phyloP scores from a whole-genome alignment of 2,113 vertebrate genomes.

The Talpa occidentalis region DNA sequence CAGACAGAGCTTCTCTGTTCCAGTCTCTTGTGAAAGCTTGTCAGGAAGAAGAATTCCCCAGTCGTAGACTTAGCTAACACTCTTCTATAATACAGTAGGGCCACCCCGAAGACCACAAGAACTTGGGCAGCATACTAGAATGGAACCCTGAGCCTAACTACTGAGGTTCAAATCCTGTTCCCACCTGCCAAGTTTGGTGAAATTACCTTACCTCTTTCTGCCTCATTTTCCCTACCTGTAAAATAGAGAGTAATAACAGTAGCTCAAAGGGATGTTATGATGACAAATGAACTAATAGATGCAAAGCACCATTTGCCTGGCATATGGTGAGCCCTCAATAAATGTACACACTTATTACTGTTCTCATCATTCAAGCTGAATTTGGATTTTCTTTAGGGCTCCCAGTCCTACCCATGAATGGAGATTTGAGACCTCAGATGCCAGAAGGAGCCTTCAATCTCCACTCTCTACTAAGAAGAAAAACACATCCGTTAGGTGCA shows the following conservation, averaged over 20 bases:
- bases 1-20: neutral
- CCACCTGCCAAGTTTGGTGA: slow-evolving; percentile 5
- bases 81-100: neutral
- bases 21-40: neutral
- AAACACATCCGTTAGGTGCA: neutral
- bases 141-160: neutral
- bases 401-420: slow-evolving; percentile 21
- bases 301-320: slow-evolving; percentile 54
- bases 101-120: neutral
- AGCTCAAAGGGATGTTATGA: slow-evolving; percentile 4
- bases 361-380: slow-evolving; percentile 41
- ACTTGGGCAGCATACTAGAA: neutral
- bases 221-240: slow-evolving; percentile 3
- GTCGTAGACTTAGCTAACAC: neutral
- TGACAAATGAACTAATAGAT: slow-evolving; percentile 46
- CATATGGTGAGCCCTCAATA: slow-evolving; percentile 42
- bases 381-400: slow-evolving; percentile 39
- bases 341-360: slow-evolving; percentile 36
- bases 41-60: neutral
- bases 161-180: slow-evolving; percentile 10
- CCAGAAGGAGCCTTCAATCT: neutral
- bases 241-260: slow-evolving; percentile 11
- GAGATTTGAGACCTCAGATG: slow-evolving; percentile 19
- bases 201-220: slow-evolving; percentile 8
- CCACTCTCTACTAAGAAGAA: neutral